Conservation (phyloP, 2,888 invertebrate species). For the Frankliniella intonsa region DNA sequence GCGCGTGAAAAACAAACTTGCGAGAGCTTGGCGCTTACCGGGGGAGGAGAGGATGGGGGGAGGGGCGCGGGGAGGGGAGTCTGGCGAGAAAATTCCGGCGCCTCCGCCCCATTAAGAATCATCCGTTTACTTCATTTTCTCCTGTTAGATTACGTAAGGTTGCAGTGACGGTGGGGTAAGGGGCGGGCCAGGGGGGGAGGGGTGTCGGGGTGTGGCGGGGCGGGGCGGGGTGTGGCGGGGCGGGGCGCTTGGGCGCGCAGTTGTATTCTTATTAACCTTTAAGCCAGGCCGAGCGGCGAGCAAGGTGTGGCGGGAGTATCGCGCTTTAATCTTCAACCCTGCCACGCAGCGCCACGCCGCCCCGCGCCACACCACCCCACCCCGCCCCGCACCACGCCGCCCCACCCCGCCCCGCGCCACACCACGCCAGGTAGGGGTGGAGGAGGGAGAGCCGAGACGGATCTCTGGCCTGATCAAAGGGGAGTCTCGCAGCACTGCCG, state of each 20-base stretch:
- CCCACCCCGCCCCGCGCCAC: too few relatives aligned
- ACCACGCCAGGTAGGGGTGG: neutral
- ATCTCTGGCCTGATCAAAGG: too few relatives aligned
- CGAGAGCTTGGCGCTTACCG: too few relatives aligned
- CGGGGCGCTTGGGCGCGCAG: neutral
- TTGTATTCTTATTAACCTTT: slow-evolving; percentile 14
- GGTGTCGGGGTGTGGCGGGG: too few relatives aligned
- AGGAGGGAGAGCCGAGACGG: too few relatives aligned
- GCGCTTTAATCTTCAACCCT: neutral
- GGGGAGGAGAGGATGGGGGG: too few relatives aligned
- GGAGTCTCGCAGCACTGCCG: too few relatives aligned
- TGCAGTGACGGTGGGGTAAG: neutral
- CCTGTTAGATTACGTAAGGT: neutral
- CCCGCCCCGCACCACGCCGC: neutral
- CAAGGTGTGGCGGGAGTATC: neutral
- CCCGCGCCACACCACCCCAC: neutral
- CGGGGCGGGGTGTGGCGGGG: neutral
- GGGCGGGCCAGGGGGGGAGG: neutral
- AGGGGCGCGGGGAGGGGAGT: too few relatives aligned
- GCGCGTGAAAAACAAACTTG: too few relatives aligned
- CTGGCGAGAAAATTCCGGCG: neutral
- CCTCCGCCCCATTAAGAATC: slow-evolving; percentile 3
- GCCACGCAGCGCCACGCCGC: too few relatives aligned
- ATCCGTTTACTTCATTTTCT: slow-evolving; percentile 18
- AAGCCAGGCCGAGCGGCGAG: neutral